A percentile compares a stretch with the other conserved stretches of the same genome.
These are phyloP conservation scores for Neocrepidodera transversa DNA, from an alignment of 2,888 invertebrate species.

Conservation along the genomic window DNA sequence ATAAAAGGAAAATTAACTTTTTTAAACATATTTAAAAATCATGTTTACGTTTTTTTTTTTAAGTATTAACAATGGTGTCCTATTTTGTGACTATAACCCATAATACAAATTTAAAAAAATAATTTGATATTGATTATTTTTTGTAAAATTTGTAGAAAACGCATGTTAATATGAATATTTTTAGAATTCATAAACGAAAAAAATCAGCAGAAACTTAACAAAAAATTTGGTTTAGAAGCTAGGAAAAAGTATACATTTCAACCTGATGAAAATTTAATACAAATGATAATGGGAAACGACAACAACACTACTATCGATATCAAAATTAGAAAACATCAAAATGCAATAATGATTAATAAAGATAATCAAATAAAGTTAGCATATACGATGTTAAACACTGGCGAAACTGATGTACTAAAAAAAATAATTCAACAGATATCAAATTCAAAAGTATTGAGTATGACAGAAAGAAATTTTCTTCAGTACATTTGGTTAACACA, in stretches of 20 bases:
- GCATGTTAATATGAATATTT: constrained; percentile 8
- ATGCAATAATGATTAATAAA: constrained; percentile 26
- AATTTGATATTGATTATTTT: neutral
- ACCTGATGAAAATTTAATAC: constrained; percentile 33
- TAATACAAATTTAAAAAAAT: too few relatives aligned
- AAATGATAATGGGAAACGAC: constrained; percentile 25
- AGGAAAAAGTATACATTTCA: constrained; percentile 33
- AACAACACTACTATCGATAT: neutral
- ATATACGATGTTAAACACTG: constrained; percentile 35
- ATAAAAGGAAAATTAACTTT: neutral
- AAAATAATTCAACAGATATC: constrained; percentile 30
- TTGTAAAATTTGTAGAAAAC: too few relatives aligned
- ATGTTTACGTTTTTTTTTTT: too few relatives aligned
- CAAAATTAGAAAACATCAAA: neutral
- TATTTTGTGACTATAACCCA: too few relatives aligned
- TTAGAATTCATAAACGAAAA: constrained; percentile 35
- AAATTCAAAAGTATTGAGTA: constrained; percentile 24
- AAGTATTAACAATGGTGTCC: too few relatives aligned
- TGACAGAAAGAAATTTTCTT: constrained; percentile 37
- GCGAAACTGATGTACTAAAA: constrained; percentile 28
- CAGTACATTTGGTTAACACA: constrained; percentile 33
- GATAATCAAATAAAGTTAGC: constrained; percentile 36
- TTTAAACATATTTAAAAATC: neutral
- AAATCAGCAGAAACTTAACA: constrained; percentile 31
- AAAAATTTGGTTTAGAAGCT: constrained; percentile 28